phyloP scores from a whole-genome alignment of 2,888 invertebrate species.

The Creontiades dilutus region DNA sequence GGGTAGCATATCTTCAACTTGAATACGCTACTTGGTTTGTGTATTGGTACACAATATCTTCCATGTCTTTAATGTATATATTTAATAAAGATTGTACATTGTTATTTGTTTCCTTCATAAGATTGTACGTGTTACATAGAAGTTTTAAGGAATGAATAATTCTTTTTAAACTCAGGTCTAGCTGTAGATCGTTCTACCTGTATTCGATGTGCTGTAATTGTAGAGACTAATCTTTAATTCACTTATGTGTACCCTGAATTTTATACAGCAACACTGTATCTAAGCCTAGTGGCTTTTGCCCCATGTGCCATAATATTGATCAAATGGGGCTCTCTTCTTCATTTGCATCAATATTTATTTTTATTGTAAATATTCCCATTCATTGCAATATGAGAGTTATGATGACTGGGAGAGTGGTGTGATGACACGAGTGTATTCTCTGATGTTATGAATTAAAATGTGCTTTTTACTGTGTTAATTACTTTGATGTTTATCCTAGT shows the following conservation, averaged over 20 bases:
- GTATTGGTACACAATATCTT: conserved; percentile 71
- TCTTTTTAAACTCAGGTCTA: conserved; percentile 50
- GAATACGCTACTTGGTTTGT: conserved; percentile 28
- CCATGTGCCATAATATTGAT: conserved; percentile 72
- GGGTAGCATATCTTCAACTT: conserved; percentile 48
- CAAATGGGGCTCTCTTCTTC: conserved; percentile 46
- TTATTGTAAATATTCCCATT: conserved; percentile 66
- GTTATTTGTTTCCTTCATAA: conserved; percentile 56
- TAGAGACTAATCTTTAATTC: conserved; percentile 59
- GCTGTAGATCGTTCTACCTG: conserved; percentile 38
- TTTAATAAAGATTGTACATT: conserved; percentile 66
- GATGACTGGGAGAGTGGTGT: conserved; percentile 60
- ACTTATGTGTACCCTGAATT: conserved; percentile 60
- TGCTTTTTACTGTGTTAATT: conserved; percentile 69
- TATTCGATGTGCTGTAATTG: conserved; percentile 50
- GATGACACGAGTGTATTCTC: conserved; percentile 64
- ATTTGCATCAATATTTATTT: conserved; percentile 59
- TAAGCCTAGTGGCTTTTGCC: conserved; percentile 65
- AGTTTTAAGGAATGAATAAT: conserved; percentile 54
- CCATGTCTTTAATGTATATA: conserved; percentile 74
- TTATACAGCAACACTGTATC: conserved; percentile 51
- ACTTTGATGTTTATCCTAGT: not conserved
- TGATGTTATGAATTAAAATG: conserved; percentile 67
- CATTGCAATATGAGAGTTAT: conserved; percentile 45
- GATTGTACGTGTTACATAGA: conserved; percentile 41